phyloP scores from a whole-genome alignment of 2,113 vertebrate species.

The Madoqua kirkii region DNA sequence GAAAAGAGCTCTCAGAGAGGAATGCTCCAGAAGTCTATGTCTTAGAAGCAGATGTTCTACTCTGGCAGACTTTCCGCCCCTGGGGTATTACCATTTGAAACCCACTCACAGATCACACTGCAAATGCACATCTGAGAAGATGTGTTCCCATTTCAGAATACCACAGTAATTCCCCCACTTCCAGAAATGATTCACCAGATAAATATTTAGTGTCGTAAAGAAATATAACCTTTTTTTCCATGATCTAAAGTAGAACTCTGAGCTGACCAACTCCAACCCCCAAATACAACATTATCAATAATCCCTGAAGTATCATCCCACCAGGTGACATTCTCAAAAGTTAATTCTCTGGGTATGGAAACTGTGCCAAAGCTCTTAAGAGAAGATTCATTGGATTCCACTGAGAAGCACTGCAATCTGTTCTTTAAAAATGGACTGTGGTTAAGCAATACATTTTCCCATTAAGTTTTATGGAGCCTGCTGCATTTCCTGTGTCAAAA shows the following conservation, averaged over 20 bases:
- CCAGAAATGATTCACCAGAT: constrained; percentile 42
- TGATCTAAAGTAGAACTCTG: constrained; percentile 11
- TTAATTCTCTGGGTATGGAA: neutral
- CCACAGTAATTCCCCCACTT: constrained; percentile 36
- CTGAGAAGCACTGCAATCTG: neutral
- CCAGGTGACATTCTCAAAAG: neutral
- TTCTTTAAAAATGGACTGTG: constrained; percentile 34
- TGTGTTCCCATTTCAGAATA: constrained; percentile 52
- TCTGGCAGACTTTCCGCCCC: neutral
- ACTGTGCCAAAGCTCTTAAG: constrained; percentile 29
- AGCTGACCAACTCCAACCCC: constrained; percentile 15
- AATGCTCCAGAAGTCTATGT: neutral
- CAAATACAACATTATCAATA: constrained; percentile 21
- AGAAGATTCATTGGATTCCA: neutral
- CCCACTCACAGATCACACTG: neutral
- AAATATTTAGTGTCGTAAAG: constrained; percentile 28
- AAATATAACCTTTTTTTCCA: constrained; percentile 45
- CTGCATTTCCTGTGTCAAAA: constrained; percentile 29
- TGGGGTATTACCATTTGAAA: constrained; percentile 12
- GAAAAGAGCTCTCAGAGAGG: constrained; percentile 13
- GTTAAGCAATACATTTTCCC: neutral
- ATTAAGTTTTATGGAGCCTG: constrained; percentile 27
- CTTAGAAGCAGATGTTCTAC: constrained; percentile 44
- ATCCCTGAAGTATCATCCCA: neutral
- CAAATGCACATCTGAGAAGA: constrained; percentile 36